Base-by-base conservation (phyloP, 2,113 vertebrate genomes). In the Trogon surrucura region DNA sequence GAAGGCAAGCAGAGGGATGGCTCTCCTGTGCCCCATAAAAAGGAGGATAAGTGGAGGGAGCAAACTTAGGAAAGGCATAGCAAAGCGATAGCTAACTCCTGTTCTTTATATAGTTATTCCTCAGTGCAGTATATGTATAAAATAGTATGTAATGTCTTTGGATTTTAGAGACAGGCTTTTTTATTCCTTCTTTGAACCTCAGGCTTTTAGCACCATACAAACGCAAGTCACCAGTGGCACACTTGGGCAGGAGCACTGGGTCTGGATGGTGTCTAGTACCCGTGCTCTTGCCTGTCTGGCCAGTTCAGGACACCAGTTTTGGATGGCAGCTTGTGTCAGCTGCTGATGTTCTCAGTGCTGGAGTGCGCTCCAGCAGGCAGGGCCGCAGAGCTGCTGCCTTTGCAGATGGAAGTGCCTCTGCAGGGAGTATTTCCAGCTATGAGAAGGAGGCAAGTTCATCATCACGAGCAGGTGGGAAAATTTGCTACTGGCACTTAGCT, bases 11-110 rank as follows among this genome's bases (percentile, higher is more conserved):
- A 91, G 91, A 96, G 80, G 70, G 72, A 95, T 91, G 13, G 91
- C 88, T 94, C 95, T 89, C 93, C 47, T 78, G 96, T 92, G 96
- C 77, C 90, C 72, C 36, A 21, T 96, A 92, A 93, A 91, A 80
- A 50, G 44, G 67, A 89, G 72, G 48, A 41, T 88, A 94, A 95
- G 88, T 89, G 80, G 67, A 93, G 56, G 45, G 69, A 93, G 85
- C 75, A 64, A 96, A 96, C 64, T 94, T 90, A 86, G 48, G 85
- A 96, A 96, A 95, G 91, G 77, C 91, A 79, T 71, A 86, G 91
- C 85, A 93, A 96, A 95, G 91, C 95, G 90, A 80, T 44, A 54
- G 72, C 85, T 57, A 88, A 86, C 85, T 95, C 90, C 90, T 64
- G 38, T 44, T 78, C 88, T 93, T 48, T 1, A 5, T 71, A 4